Conservation (phyloP, 2,113 vertebrate genomes). For the Leptocoma aspasia region DNA sequence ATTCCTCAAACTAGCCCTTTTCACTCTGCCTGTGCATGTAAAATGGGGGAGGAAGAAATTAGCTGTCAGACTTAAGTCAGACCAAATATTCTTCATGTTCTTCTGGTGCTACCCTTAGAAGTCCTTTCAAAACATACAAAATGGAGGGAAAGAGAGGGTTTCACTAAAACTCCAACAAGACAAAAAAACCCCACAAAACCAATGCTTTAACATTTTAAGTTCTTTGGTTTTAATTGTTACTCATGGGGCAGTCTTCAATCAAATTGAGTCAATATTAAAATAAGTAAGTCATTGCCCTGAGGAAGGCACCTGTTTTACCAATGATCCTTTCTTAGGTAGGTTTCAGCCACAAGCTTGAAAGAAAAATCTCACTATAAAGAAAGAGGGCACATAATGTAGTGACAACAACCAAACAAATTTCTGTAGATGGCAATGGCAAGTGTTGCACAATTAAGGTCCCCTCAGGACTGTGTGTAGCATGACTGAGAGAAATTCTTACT, state of each 20-base stretch:
- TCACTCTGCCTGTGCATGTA: not conserved
- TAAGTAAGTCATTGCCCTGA: not conserved
- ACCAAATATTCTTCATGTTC: not conserved
- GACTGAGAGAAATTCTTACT: not conserved
- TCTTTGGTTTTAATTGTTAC: not conserved
- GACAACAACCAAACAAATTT: not conserved
- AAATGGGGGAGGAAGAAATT: not conserved
- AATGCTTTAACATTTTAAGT: not conserved
- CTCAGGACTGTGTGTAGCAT: not conserved
- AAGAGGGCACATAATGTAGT: not conserved
- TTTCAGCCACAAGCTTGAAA: not conserved
- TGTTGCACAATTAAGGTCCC: not conserved
- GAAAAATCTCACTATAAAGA: not conserved
- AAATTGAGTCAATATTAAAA: not conserved
- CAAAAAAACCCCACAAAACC: not conserved
- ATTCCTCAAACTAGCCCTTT: not conserved
- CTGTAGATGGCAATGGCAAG: not conserved
- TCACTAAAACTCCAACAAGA: not conserved
- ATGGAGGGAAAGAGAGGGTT: not conserved
- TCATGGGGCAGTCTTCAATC: not conserved
- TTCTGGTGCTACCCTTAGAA: not conserved
- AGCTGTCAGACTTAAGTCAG: not conserved
- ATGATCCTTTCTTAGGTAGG: not conserved
- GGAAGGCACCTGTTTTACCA: not conserved
- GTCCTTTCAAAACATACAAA: not conserved